These are phyloP conservation scores for Sebastes alutus DNA, from an alignment of 2,797 vertebrate species.

Conservation along the genomic window DNA sequence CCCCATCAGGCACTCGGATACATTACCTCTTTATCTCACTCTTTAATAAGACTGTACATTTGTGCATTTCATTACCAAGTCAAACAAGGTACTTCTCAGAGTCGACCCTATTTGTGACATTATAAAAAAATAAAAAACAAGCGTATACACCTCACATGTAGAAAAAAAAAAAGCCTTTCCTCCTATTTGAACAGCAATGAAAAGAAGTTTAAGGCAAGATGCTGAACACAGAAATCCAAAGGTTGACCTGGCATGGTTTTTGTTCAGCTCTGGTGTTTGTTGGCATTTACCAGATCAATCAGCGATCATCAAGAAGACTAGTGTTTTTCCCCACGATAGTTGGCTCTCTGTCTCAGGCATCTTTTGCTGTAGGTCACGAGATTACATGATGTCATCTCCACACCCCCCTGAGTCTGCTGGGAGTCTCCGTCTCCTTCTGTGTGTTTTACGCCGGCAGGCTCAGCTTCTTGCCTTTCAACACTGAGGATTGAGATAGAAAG, in stretches of 20 bases:
- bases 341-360: constrained; percentile 87
- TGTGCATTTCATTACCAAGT: constrained; percentile 73
- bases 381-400: constrained; percentile 84
- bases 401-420: constrained; percentile 85
- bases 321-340: constrained; percentile 76
- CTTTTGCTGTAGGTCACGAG: constrained; percentile 83
- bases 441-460: constrained; percentile 95
- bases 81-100: constrained; percentile 65
- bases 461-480: constrained; percentile 99
- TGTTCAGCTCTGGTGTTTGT: constrained; percentile 86
- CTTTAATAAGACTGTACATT: constrained; percentile 78
- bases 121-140: constrained; percentile 47
- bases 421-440: constrained; percentile 82
- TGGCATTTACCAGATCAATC: constrained; percentile 82
- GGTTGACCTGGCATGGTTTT: constrained; percentile 78
- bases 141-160: constrained; percentile 88
- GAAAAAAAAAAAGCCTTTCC: constrained; percentile 72
- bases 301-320: constrained; percentile 77
- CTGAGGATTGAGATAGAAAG: constrained; percentile 67
- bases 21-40: constrained; percentile 54
- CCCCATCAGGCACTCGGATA: constrained; percentile 70
- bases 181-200: constrained; percentile 92
- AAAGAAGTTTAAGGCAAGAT: constrained; percentile 96
- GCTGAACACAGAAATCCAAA: constrained; percentile 93
- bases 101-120: constrained; percentile 58